Conservation (phyloP, 2,797 vertebrate species). For the Onychomys torridus region DNA sequence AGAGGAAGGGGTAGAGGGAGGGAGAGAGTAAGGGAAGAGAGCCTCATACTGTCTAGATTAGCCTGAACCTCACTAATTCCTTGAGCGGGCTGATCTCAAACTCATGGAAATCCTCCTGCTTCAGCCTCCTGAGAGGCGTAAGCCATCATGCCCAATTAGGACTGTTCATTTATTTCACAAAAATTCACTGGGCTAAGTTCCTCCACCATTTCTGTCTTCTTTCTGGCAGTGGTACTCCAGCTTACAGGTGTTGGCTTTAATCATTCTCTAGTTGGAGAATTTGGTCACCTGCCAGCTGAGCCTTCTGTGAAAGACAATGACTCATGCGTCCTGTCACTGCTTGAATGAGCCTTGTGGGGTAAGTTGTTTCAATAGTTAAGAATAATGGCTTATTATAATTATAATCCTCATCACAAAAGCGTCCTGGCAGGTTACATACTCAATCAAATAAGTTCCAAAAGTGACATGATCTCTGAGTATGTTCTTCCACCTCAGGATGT, state of each 20-base stretch:
- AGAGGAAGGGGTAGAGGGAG: too few species aligned
- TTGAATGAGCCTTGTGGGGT: background rate
- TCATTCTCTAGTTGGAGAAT: background rate
- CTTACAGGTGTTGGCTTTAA: background rate
- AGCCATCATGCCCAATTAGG: background rate
- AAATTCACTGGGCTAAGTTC: background rate
- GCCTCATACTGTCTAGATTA: background rate
- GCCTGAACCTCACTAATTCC: background rate
- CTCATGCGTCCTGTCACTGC: background rate
- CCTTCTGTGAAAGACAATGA: background rate
- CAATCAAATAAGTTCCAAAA: background rate
- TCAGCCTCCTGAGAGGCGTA: background rate
- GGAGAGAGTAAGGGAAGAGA: background rate
- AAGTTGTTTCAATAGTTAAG: background rate
- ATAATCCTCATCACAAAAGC: background rate
- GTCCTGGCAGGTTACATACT: background rate
- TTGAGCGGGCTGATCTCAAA: background rate
- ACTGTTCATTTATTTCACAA: background rate
- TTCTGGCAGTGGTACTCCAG: background rate
- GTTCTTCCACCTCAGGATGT: background rate
- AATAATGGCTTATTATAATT: background rate
- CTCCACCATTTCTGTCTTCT: background rate
- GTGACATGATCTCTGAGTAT: background rate
- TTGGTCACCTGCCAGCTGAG: background rate
- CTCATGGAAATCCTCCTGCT: background rate